These are phyloP conservation scores for Drosophila nigromelanica DNA, from an alignment of 1,140 invertebrate species.

Conservation along the genomic window DNA sequence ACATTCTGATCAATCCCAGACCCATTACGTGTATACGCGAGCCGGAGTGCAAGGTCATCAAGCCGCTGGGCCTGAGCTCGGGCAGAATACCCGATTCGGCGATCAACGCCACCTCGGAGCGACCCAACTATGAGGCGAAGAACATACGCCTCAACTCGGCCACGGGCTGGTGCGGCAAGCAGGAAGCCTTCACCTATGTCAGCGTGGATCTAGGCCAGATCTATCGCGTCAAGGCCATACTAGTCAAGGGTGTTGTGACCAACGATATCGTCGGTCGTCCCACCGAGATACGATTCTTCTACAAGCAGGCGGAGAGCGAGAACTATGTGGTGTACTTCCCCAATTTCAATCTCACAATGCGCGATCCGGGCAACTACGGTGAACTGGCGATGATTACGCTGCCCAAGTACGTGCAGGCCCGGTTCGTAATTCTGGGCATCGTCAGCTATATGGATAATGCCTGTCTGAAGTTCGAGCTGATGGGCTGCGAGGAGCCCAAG, in stretches of 20 bases:
- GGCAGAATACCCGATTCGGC: slow-evolving; percentile 96
- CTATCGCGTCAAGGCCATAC: slow-evolving; percentile 94
- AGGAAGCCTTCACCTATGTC: slow-evolving; percentile 97
- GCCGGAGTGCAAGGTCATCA: slow-evolving; percentile 96
- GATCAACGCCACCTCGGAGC: slow-evolving; percentile 97
- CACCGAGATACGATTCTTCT: slow-evolving; percentile 98
- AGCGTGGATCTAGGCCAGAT: slow-evolving; percentile 96
- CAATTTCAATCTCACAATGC: slow-evolving; percentile 96
- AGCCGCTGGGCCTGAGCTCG: slow-evolving; percentile 94
- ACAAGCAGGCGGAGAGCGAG: slow-evolving; percentile 96
- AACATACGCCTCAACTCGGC: slow-evolving; percentile 96
- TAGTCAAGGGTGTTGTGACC: slow-evolving; percentile 97
- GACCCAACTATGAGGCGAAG: slow-evolving; percentile 95
- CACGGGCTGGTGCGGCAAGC: slow-evolving; percentile 97
- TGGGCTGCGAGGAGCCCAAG: slow-evolving; percentile 95
- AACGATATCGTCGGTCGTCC: slow-evolving; percentile 97
- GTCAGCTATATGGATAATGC: slow-evolving; percentile 98
- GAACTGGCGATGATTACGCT: slow-evolving; percentile 97
- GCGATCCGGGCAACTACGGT: slow-evolving; percentile 96
- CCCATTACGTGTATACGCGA: slow-evolving; percentile 96
- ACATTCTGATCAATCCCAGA: slow-evolving; percentile 94
- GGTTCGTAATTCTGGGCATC: slow-evolving; percentile 96
- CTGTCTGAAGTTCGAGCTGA: slow-evolving; percentile 97
- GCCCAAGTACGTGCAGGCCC: slow-evolving; percentile 95
- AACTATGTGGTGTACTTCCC: slow-evolving; percentile 98